A percentile compares a stretch with the other conserved stretches of the same genome.
Conservation (phyloP, 35 echinoderm and acorn worm species). For the Apostichopus californicus region DNA sequence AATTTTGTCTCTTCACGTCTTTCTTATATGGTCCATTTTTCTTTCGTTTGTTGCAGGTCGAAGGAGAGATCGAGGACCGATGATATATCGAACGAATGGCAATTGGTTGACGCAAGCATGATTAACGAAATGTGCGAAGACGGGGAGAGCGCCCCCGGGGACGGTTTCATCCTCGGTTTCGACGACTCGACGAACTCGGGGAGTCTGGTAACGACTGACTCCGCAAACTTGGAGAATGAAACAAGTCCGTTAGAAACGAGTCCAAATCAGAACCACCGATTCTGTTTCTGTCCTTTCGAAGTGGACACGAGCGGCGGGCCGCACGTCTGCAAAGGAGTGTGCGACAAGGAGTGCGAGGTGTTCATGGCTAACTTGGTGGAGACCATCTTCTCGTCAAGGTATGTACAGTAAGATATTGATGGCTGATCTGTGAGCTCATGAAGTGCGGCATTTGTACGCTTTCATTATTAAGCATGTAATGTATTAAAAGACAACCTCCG, state of each 20-base stretch:
- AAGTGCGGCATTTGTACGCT: neutral
- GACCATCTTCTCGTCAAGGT: conserved; percentile 32
- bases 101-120: neutral
- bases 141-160: neutral
- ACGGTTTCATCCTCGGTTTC: neutral
- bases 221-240: neutral
- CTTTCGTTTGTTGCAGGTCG: neutral
- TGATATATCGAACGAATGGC: neutral
- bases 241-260: neutral
- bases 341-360: conserved; percentile 22
- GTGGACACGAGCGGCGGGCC: neutral
- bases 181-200: neutral
- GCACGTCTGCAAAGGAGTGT: conserved; percentile 25
- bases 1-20: neutral
- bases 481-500: too few relatives aligned
- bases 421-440: neutral
- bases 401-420: neutral
- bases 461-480: too few relatives aligned
- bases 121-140: neutral
- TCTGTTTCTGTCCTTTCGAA: conserved; percentile 8
- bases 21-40: neutral
- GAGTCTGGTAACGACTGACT: neutral
- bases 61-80: neutral
- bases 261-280: neutral
- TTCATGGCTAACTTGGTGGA: conserved; percentile 35